Conservation (phyloP, 2,797 vertebrate genomes). For the Gymnothorax javanicus region DNA sequence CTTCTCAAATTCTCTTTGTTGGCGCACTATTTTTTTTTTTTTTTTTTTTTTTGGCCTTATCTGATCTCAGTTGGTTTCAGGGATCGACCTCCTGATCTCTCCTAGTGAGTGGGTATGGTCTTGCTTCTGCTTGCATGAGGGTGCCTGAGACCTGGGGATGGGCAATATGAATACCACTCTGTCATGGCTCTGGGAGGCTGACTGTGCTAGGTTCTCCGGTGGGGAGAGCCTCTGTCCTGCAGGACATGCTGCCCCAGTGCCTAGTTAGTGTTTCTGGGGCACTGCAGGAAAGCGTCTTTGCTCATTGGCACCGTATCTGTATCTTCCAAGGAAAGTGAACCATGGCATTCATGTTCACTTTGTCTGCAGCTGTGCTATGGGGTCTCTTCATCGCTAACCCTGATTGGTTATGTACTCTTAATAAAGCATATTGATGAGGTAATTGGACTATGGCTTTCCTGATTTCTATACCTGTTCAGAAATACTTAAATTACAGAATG, state of each 20-base stretch:
- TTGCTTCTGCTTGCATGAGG: not conserved
- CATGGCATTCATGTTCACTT: not conserved
- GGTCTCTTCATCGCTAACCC: not conserved
- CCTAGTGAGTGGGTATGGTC: not conserved
- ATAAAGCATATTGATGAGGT: not conserved
- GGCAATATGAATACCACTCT: not conserved
- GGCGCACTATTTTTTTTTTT: not conserved
- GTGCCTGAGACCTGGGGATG: not conserved
- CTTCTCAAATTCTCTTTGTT: not conserved
- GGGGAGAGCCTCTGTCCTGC: not conserved
- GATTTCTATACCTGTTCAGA: not conserved
- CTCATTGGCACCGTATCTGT: not conserved
- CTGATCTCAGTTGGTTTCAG: not conserved
- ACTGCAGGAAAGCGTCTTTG: conserved; percentile 1
- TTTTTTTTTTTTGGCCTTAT: not conserved
- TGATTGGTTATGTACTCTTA: not conserved
- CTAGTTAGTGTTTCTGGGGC: not conserved
- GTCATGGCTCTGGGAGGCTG: not conserved
- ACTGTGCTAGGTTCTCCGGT: not conserved
- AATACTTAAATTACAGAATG: not conserved
- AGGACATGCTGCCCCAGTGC: not conserved
- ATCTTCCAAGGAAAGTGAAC: not conserved
- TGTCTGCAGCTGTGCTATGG: not conserved
- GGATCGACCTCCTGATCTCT: not conserved
- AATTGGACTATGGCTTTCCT: not conserved